A percentile compares a stretch with the other conserved stretches of the same genome.
phyloP scores from a whole-genome alignment of 2,888 invertebrate species.

The Limnephilus lunatus region DNA sequence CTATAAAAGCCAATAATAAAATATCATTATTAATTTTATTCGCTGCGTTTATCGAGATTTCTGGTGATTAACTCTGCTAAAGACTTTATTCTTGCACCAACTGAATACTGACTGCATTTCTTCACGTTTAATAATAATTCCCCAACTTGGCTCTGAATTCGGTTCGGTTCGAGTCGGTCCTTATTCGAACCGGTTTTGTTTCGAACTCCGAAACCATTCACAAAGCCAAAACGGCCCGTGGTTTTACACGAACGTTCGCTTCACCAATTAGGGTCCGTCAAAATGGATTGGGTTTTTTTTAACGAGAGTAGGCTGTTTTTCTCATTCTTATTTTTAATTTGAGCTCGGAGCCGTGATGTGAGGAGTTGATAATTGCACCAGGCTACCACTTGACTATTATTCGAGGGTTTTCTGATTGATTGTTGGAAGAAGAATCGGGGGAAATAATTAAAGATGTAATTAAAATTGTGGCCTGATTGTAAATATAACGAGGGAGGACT shows the following conservation, averaged over 20 bases:
- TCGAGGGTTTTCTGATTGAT: conserved; percentile 14
- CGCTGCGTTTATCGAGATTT: neutral
- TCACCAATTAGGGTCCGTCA: conserved; percentile 30
- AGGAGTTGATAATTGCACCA: conserved; percentile 20
- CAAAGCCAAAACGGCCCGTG: conserved; percentile 7
- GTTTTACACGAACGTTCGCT: conserved; percentile 20
- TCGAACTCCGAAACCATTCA: neutral
- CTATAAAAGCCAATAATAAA: too few species aligned
- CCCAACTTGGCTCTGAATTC: neutral
- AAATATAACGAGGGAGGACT: neutral
- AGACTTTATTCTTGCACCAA: neutral
- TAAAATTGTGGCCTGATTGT: neutral
- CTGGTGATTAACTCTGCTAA: neutral
- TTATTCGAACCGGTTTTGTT: neutral
- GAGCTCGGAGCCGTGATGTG: neutral
- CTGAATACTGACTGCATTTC: neutral
- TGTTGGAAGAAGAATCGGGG: neutral
- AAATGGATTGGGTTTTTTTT: conserved; percentile 20
- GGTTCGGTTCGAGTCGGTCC: neutral
- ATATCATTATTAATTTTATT: neutral
- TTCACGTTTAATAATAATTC: conserved; percentile 2
- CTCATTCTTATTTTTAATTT: conserved; percentile 8
- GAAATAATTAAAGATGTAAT: conserved; percentile 24
- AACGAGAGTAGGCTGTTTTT: neutral
- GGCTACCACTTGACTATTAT: conserved; percentile 16